phyloP scores from a whole-genome alignment of 2,113 vertebrate genomes.

The Hydrochoerus hydrochaeris region DNA sequence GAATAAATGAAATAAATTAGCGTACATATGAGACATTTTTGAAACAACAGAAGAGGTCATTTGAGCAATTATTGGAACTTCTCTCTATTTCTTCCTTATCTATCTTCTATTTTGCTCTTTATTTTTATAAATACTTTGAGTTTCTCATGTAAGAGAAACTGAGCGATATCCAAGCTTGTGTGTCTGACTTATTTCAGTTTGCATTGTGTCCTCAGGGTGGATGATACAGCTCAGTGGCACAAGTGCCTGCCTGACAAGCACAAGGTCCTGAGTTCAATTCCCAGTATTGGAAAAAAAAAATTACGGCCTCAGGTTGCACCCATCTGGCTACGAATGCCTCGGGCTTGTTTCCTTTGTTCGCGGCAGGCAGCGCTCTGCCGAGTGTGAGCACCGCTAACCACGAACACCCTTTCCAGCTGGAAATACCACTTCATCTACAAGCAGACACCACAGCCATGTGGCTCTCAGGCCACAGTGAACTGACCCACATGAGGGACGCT shows the following conservation, averaged over 20 bases:
- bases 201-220: neutral
- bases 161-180: neutral
- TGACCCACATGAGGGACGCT: no score
- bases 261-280: no score
- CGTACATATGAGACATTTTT: neutral
- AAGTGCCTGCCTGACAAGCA: no score
- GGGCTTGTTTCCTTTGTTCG: neutral
- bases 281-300: no score
- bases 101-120: neutral
- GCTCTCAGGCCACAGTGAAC: neutral
- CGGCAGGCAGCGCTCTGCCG: neutral
- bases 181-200: neutral
- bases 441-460: neutral
- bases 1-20: neutral
- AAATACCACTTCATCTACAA: neutral
- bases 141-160: neutral
- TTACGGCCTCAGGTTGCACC: neutral
- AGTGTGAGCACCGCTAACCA: neutral
- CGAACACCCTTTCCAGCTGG: neutral
- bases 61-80: neutral
- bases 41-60: neutral
- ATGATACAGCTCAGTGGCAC: no score
- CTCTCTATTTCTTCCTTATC: neutral
- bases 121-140: neutral
- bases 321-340: neutral